Evolutionary conservation across 2,888 invertebrate genomes (phyloP).

Genomic region (Rhopalosiphum nymphaeae): DNA sequence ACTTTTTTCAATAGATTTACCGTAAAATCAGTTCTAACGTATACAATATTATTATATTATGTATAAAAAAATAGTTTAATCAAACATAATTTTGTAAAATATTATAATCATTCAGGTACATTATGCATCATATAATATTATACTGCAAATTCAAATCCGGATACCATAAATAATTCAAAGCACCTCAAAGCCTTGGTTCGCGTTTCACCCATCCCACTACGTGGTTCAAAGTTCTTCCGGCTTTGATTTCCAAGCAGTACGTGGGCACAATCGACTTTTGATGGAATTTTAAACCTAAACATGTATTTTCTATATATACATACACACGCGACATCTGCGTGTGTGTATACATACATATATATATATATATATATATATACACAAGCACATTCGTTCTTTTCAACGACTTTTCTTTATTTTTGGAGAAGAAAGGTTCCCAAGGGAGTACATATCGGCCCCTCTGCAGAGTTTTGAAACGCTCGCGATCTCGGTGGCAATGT

Average conservation of each 20-base stretch:
- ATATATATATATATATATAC: background rate
- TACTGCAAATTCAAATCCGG: background rate
- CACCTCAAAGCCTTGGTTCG: background rate
- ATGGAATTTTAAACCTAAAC: slow-evolving; percentile 8
- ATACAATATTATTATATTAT: background rate
- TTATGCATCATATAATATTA: background rate
- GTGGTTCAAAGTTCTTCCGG: background rate
- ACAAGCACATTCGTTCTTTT: background rate
- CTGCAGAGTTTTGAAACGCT: background rate
- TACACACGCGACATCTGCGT: background rate
- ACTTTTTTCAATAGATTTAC: background rate
- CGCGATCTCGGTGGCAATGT: slow-evolving; percentile 10
- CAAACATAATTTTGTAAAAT: background rate
- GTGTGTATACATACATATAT: background rate
- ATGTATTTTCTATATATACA: background rate
- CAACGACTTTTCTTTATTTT: background rate
- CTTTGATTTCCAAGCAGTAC: background rate
- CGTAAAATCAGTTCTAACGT: background rate
- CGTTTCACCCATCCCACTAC: background rate
- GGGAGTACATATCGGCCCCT: slow-evolving; percentile 19
- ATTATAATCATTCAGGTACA: background rate
- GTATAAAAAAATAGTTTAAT: background rate
- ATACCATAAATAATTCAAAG: background rate
- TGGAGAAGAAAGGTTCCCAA: background rate
- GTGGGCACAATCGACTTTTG: background rate